Conservation (phyloP, 2,797 vertebrate species). For the Peromyscus attwateri region DNA sequence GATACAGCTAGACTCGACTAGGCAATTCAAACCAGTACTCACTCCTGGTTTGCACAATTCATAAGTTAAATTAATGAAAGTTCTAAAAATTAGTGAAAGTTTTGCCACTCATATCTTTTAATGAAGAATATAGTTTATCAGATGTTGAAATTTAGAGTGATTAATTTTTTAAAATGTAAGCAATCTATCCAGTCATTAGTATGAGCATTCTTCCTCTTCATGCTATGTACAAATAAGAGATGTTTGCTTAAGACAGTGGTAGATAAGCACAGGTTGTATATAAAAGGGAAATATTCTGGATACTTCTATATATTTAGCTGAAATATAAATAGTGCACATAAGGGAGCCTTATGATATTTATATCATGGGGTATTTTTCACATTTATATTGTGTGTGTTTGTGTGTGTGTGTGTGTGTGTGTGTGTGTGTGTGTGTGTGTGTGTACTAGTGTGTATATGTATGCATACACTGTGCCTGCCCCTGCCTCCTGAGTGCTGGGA, state of each 20-base stretch:
- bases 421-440: too few species aligned
- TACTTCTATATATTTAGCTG: background rate
- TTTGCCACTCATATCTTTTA: background rate
- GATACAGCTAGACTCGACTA: background rate
- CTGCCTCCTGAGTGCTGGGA: background rate
- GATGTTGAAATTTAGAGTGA: background rate
- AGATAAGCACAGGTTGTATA: background rate
- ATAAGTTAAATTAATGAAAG: background rate
- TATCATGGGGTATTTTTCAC: background rate
- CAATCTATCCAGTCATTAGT: background rate
- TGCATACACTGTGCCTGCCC: background rate
- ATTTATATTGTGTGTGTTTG: too few species aligned
- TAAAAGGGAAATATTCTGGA: background rate
- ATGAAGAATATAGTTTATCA: background rate
- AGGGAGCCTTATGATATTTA: background rate
- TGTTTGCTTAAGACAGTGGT: background rate
- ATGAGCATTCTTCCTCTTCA: background rate
- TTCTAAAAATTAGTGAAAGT: background rate
- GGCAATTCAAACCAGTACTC: background rate
- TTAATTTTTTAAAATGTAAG: background rate
- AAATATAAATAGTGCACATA: background rate
- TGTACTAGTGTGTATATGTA: too few species aligned
- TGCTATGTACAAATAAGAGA: background rate
- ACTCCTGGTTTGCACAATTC: background rate
- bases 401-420: fast-evolving